Evolutionary conservation across 2,113 vertebrate genomes (phyloP), one percentile per base, ranked within the genome.

Genomic region (Bufo bufo): DNA sequence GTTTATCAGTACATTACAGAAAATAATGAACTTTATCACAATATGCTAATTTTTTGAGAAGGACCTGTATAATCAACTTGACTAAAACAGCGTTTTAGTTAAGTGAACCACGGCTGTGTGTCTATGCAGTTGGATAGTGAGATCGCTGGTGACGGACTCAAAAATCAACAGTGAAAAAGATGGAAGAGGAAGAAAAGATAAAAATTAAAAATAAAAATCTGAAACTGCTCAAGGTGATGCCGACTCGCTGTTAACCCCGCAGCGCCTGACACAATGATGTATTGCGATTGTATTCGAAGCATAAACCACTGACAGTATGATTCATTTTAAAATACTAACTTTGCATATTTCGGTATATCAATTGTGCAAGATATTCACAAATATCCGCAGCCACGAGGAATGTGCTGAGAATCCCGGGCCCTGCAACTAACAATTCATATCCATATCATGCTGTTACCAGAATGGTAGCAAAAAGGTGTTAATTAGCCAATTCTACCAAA

Each of bases 321-420:
- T 77, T 85, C 69, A 85, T 61, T 85, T 59, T 47, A 78, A 65
- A 52, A 86, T 77, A 86, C 78, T 77, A 86, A 63, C 45, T 65
- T 72, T 85, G 83, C 74, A 23, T 86, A 77, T 52, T 78, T 59
- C 78, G 85, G 72, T 56, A 77, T 77, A 63, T n/a, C 56, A 85
- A 77, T 85, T 59, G 56, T 17, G 56, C 56, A 33, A 50, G 72
- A 75, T 50, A 77, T 77, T 85, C 56, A 49, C 12, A 23, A 14
- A 63, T 23, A 23, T 45, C 69, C 20, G 84, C 23, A 63, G 74
- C 43, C 50, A 49, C 0, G 17, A 8, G 45, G 45, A 85, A 47
- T 61, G 23, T 59, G 84, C 84, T 20, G 33, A 59, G 69, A 61
- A 86, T 16, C 58, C 45, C 56, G 20, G 49, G 59, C 74, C 20